Base-by-base conservation (phyloP, 2,888 invertebrate genomes). In the Leptopilina syphax region DNA sequence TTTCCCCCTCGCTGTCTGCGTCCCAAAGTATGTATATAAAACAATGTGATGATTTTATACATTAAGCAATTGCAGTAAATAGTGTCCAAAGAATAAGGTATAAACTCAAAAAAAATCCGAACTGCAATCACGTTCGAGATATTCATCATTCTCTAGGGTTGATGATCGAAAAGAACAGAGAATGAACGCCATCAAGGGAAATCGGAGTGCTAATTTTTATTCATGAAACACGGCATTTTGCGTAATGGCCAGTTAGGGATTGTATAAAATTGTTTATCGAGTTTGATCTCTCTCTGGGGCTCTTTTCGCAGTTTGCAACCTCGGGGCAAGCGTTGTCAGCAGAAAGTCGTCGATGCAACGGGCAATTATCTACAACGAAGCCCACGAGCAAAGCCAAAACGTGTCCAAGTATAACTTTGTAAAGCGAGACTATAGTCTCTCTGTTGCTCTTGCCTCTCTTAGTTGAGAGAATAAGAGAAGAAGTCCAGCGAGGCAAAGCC, bases 351-450 rank as follows among this genome's bases (percentile, higher is more conserved):
- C 79, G 77, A 84, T 83, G 83, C 85, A 87, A 84, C 86, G 84
- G 85, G 82, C 85, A 84, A 85, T 86, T 83, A 84, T 81, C 83
- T 86, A 81, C 82, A 82, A 82, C 81, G 83, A 81, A 82, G 82
- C 82, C 44, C 82, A 81, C 81, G 83, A 83, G 82, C 83, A 81
- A 83, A 86, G 82, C 84, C 84, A 81, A 85, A 86, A 81, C 84
- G 84, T 87, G 84, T 86, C 83, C 83, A 84, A 86, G 80, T 87
- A 83, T 85, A 87, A 87, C 82, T 86, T 84, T 82, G 84, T 83
- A 81, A 50, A 50, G 50, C 44, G 68, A 66, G 79, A 81, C 80
- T 34, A 34, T 34, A 34, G 34, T 34, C 34, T 85, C 81, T 44
- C 44, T 44, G 7, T 44, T 3, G 1, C 44, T 44, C 44, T 8